Base-by-base conservation (phyloP, 2,113 vertebrate species). In the Gavia stellata region DNA sequence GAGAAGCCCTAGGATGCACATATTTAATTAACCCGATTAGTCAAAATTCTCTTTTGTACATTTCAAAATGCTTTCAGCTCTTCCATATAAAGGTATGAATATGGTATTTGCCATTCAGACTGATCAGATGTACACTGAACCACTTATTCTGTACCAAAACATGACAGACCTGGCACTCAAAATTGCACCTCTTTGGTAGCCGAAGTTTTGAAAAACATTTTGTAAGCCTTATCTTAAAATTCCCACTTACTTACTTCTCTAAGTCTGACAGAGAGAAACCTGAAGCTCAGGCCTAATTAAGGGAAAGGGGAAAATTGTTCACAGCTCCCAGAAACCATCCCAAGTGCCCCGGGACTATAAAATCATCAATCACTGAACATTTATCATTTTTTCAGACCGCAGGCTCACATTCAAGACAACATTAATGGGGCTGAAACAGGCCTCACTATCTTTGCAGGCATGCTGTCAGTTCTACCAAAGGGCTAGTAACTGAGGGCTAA, bases 351-450 rank as follows among this genome's bases (percentile, higher is more conserved):
- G 95, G 94, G 98, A 97, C 91, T 90, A 93, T 91, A 97, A 97
- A 98, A 98, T 98, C 98, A 98, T 98, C 98, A 98, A 98, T 98
- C 98, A 98, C 86, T 97, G 94, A 98, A 97, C 97, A 97, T 97
- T 98, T 96, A 97, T 98, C 97, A 97, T 98, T 98, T 97, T 95
- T 95, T 91, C 94, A 98, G 97, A 94, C 97, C 58, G 28, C 89
- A 97, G 98, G 97, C 95, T 97, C 97, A 90, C 95, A 85, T 87
- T 90, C 34, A 95, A 95, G 94, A 90, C 96, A 97, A 97, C 98
- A 97, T 97, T 98, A 98, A 98, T 96, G 89, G 94, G 96, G 87
- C 93, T 97, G 96, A 96, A 98, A 96, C 72, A 94, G 95, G 94
- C 91, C 97, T 96, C 90, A 89, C 81, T 89, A 88, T 96, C 97